Percentiles rank a stretch among this genome's conserved stretches.
Evolutionary conservation across 2,797 vertebrate genomes (phyloP).

Genomic region (Notoglanidium macrostoma): DNA sequence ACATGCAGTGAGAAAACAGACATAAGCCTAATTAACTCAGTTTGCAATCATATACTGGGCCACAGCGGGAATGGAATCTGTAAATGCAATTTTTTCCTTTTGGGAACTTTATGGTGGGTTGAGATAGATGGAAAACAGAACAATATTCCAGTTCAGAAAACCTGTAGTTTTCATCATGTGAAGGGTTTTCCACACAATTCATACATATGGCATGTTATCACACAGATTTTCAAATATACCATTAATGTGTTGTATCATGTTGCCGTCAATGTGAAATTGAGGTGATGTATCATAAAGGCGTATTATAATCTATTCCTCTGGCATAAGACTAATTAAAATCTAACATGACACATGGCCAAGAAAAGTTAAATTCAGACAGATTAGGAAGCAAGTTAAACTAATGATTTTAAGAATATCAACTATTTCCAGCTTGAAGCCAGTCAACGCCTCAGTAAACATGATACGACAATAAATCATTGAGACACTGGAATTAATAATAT

Average conservation of each 20-base stretch:
- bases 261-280: neutral
- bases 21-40: neutral
- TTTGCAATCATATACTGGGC: neutral
- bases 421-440: neutral
- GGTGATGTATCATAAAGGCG: neutral
- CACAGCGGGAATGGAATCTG: neutral
- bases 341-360: neutral
- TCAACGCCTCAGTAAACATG: conserved; percentile 6
- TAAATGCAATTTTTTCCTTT: neutral
- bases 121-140: neutral
- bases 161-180: neutral
- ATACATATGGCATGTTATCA: neutral
- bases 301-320: neutral
- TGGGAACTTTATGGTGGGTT: neutral
- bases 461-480: conserved; percentile 39
- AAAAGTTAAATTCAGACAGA: neutral
- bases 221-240: neutral
- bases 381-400: neutral
- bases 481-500: conserved; percentile 35
- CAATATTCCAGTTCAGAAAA: neutral
- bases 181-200: conserved; percentile 1
- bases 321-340: neutral
- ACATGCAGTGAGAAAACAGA: neutral
- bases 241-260: neutral
- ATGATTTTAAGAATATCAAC: neutral